Conservation (phyloP, 1,140 invertebrate genomes). For the Microplitis mediator region DNA sequence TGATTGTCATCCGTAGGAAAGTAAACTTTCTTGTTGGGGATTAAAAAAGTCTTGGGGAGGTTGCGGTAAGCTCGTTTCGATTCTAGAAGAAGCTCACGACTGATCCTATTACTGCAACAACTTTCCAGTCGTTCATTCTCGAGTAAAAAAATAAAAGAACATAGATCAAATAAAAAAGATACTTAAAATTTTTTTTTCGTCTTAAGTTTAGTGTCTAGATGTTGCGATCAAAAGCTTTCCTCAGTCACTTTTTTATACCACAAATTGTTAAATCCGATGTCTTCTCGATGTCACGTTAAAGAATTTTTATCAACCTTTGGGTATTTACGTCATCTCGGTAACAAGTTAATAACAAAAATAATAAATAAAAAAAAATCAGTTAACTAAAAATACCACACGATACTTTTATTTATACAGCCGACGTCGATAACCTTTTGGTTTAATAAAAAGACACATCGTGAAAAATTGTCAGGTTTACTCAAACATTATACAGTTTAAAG, state of each 20-base stretch:
- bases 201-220: background rate
- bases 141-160: background rate
- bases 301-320: too few relatives aligned
- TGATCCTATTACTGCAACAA: conserved; percentile 43
- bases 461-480: background rate
- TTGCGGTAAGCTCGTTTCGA: conserved; percentile 38
- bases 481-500: too few relatives aligned
- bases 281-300: background rate
- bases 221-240: background rate
- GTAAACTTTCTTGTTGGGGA: conserved; percentile 34
- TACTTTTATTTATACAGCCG: background rate
- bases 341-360: too few relatives aligned
- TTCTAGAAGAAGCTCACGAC: conserved; percentile 38
- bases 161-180: background rate
- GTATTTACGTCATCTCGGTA: too few relatives aligned
- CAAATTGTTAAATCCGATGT: too few relatives aligned
- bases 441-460: background rate
- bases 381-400: background rate
- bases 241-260: background rate
- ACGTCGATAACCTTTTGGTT: background rate
- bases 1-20: conserved; percentile 25
- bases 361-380: background rate
- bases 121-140: conserved; percentile 29
- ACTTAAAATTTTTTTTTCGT: background rate
- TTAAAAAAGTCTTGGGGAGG: conserved; percentile 37